phyloP scores from a whole-genome alignment of 64 coral and sea anemone species.

The Cladopsammia gracilis region DNA sequence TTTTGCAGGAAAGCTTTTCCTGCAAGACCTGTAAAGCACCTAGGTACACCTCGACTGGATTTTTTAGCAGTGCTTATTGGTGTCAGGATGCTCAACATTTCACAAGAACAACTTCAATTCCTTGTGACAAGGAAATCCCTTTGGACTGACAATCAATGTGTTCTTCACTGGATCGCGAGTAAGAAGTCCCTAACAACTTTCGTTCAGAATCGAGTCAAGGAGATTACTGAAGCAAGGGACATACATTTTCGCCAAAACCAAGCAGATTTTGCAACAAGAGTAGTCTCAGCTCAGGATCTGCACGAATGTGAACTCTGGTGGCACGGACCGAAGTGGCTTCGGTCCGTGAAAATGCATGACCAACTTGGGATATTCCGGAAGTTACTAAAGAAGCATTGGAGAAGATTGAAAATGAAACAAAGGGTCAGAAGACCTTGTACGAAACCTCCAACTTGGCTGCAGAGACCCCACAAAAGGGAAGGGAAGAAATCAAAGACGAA shows the following conservation, averaged over 20 bases:
- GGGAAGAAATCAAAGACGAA: conserved; percentile 16
- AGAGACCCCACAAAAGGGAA: no score
- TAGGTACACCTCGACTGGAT: conserved; percentile 73
- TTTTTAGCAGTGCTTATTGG: conserved; percentile 65
- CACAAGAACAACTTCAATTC: conserved; percentile 31
- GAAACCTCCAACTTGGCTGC: conserved; percentile 29
- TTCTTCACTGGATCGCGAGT: conserved; percentile 33
- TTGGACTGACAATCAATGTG: conserved; percentile 56
- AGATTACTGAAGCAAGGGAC: conserved; percentile 56
- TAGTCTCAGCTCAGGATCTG: conserved; percentile 9
- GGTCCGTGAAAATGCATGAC: conserved; percentile 6
- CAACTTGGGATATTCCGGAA: conserved; percentile 39
- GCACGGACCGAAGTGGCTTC: conserved; percentile 62
- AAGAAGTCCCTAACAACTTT: conserved; percentile 24
- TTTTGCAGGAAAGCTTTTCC: conserved; percentile 48
- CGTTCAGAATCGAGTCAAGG: conserved; percentile 43
- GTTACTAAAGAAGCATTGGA: conserved; percentile 47
- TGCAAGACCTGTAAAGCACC: conserved; percentile 61
- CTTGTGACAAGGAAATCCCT: conserved; percentile 2
- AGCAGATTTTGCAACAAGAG: conserved; percentile 58
- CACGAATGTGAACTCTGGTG: conserved; percentile 55
- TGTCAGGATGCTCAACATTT: conserved; percentile 35
- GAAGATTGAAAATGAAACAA: conserved; percentile 48
- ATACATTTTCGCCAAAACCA: conserved; percentile 55
- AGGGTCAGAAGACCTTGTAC: conserved; percentile 37